phyloP scores from a whole-genome alignment of 92 coral and sea anemone genomes.

The Desmophyllum pertusum region DNA sequence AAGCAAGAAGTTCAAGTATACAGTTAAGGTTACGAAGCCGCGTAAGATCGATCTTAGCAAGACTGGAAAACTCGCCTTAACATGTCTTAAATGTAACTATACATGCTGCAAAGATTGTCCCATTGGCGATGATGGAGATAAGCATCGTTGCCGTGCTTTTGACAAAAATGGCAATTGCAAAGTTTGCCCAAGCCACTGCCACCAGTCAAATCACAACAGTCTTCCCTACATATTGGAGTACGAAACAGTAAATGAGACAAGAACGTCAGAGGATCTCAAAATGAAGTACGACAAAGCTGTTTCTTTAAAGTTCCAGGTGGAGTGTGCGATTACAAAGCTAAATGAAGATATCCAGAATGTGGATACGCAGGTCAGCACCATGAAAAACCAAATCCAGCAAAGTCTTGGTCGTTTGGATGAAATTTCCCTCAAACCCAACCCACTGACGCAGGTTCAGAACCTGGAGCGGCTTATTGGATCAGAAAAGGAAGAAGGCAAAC shows the following conservation, averaged over 20 bases:
- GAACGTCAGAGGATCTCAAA: constrained; percentile 32
- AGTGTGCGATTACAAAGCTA: background rate
- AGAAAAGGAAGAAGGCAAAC: constrained; percentile 28
- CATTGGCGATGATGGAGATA: background rate
- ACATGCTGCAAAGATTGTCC: constrained; percentile 33
- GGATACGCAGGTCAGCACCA: background rate
- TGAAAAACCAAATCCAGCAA: background rate
- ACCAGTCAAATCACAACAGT: constrained; percentile 20
- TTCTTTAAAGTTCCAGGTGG: background rate
- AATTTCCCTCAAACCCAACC: constrained; percentile 46
- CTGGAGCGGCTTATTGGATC: constrained; percentile 40
- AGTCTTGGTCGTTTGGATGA: constrained; percentile 13
- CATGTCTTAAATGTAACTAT: constrained; percentile 37
- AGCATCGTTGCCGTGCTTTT: background rate
- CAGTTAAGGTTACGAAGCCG: background rate
- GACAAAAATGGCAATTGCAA: background rate
- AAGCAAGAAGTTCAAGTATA: constrained; percentile 35
- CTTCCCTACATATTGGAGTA: constrained; percentile 20
- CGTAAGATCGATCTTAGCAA: background rate
- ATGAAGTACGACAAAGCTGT: constrained; percentile 2
- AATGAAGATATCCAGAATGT: background rate
- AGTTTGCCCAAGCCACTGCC: constrained; percentile 26
- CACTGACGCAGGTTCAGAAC: constrained; percentile 35
- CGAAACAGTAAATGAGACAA: background rate
- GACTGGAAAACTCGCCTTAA: constrained; percentile 11